Conservation (phyloP, 2,113 vertebrate genomes). For the Onychostoma macrolepis region DNA sequence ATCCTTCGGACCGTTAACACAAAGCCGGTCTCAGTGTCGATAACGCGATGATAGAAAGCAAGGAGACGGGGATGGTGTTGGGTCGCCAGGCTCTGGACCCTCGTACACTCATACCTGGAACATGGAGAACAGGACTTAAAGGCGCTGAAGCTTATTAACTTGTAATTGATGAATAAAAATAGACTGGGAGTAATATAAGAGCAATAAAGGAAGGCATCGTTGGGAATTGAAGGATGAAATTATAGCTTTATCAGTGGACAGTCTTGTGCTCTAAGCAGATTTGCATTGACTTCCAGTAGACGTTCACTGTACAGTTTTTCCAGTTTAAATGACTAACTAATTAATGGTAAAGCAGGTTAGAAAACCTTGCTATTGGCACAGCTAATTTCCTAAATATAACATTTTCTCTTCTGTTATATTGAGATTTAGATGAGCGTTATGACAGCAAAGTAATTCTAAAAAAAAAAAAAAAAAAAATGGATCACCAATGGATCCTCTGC, state of each 20-base stretch:
- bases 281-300: slow-evolving; percentile 5
- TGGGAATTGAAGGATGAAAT: slow-evolving; percentile 36
- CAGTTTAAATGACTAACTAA: neutral
- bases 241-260: slow-evolving; percentile 23
- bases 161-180: slow-evolving; percentile 27
- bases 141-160: slow-evolving; percentile 7
- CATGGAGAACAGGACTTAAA: neutral
- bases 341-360: slow-evolving; percentile 12
- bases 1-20: slow-evolving; percentile 65
- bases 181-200: neutral
- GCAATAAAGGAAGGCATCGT: slow-evolving; percentile 7
- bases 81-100: slow-evolving; percentile 78
- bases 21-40: slow-evolving; percentile 72
- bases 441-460: no score
- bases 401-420: no score
- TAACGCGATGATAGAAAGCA: slow-evolving; percentile 72
- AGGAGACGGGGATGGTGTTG: slow-evolving; percentile 66
- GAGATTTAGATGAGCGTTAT: no score
- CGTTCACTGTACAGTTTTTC: neutral
- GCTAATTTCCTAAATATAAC: neutral
- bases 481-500: no score
- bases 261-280: neutral
- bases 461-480: no score
- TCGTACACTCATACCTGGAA: slow-evolving; percentile 87
- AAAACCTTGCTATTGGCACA: slow-evolving; percentile 4